Evolutionary conservation across 2,888 invertebrate species (phyloP), one percentile per base, ranked within the genome.

Genomic region (Caenorhabditis plicata): DNA sequence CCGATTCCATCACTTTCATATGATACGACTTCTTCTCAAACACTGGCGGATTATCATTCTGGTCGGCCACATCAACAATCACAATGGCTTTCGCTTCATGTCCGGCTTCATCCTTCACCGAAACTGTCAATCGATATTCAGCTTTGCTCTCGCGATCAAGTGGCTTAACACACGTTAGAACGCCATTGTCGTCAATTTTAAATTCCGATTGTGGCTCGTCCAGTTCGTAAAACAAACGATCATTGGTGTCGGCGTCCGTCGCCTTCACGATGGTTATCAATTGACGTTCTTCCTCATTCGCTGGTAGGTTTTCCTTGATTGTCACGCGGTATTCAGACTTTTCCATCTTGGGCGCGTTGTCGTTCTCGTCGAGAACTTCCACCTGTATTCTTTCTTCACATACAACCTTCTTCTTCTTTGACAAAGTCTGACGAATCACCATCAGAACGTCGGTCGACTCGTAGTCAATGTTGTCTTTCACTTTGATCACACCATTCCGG

Each of bases 161-260:
- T 74, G 89, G 88, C 0, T 90, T 90, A 60, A 90, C 89, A 0
- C 93, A 88, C 81, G 88, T 88, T 8, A 95, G 84, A 71, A 91
- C 90, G 0, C 94, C 94, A 1, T 89, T 88, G 79, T 88, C 88
- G 82, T 94, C 91, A 48, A 95, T 87, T 8, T 89, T 87, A 83
- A 94, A 93, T 9, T 40, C 49, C 13, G 47, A 62, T 15, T 55
- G 35, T 35, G 49, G 33, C 72, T 90, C 88, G 43, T 52, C 22
- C 2, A 17, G 33, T 39, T 50, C 13, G 35, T 40, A 4, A 60
- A 31, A 8, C 17, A 2, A 25, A 1, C 7, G n/a, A 44, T 48
- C 44, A n/a, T n/a, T n/a, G 2, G 19, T 31, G 26, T 50, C 73
- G 19, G 47, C 52, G 42, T 78, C 76, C 4, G 27, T 29, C 9